Base-by-base conservation (phyloP, 2,113 vertebrate genomes). In the Alouatta palliata region DNA sequence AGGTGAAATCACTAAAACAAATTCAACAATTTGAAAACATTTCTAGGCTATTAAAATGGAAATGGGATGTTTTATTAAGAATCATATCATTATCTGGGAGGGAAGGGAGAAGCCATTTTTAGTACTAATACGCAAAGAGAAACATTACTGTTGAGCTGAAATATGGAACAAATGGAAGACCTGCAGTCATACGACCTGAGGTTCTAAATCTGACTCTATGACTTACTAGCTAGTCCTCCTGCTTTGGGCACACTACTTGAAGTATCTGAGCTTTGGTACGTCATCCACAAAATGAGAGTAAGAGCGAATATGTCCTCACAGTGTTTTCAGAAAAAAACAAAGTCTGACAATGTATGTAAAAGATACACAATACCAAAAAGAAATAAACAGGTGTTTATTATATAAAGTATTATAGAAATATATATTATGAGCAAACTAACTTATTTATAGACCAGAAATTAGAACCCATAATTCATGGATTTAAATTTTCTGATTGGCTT, bases 401-500 rank as follows among this genome's bases (percentile, higher is more conserved):
- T 56, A 58, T 75, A 91, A 89, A 68, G 4, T 35, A 76, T n/a
- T 20, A 84, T 20, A 76, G 20, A 79, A 89, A 88, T 76, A 52
- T 23, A 95, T 47, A 14, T 27, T 79, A 49, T 40, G 35, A 81
- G 47, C 66, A 87, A 23, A 90, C 49, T 1, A 92, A 56, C 8
- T 90, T 71, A 90, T 71, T 83, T 87, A 79, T 11, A 90, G 23
- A 54, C 3, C 20, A 91, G 12, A 9, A 90, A 80, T 54, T 71
- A 95, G 58, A 96, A 89, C 2, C 17, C 21, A 94, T 81, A 27
- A 84, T n/a, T 40, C 9, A 94, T 20, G 19, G 25, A 75, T 43
- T 47, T 54, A 92, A 94, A 92, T 85, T 96, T 84, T 94, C 32
- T 45, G 95, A 12, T 52, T 92, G 40, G 17, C n/a, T 96, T 94